These are phyloP conservation scores for human DNA, from an alignment of 2,113 vertebrate species.

Conservation along the genomic window GRCh38 chr7:14059501-14060000, in stretches of 20 bases:
- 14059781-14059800: not conserved
- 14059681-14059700: not conserved
- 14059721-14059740: not conserved
- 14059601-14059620: not conserved
- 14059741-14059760: not conserved
- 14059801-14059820: not conserved
- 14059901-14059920: not conserved
- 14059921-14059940: not conserved
- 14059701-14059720: not conserved
- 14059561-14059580: not conserved
- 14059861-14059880: not conserved
- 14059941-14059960: not conserved
- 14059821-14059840: not conserved
- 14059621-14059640: not conserved
- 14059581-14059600: not conserved
- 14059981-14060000: not conserved
- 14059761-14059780: not conserved
- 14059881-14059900: not conserved
- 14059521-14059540: not conserved
- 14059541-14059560: slow-evolving; percentile 29
- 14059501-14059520: not conserved
- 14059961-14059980: not conserved
- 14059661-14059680: not conserved
- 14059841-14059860: not conserved
- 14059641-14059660: not conserved